These are phyloP conservation scores for Gallinago undulata DNA, from an alignment of 2,113 vertebrate genomes.

Conservation along the genomic window DNA sequence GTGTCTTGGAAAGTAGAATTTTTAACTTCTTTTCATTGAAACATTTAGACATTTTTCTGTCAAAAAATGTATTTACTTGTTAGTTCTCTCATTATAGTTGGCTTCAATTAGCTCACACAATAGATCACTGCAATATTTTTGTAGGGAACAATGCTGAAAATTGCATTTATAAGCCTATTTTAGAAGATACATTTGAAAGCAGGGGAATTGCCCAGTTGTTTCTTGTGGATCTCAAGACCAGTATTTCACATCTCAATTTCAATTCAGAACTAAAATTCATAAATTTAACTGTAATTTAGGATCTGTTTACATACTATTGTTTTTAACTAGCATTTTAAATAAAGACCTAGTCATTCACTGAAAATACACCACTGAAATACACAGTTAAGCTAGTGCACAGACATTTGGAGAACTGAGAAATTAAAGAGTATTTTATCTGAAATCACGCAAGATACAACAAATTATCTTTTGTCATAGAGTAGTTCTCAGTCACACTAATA, in stretches of 20 bases:
- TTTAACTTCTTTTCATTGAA: neutral
- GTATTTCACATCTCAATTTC: neutral
- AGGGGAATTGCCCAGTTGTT: neutral
- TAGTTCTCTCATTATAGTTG: neutral
- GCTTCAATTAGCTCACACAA: neutral
- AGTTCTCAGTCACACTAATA: neutral
- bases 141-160: neutral
- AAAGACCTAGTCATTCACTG: neutral
- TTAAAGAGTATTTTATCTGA: neutral
- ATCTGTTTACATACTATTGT: neutral
- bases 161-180: neutral
- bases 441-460: neutral
- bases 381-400: neutral
- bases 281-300: neutral
- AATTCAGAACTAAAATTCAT: neutral
- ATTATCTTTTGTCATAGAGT: neutral
- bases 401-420: neutral
- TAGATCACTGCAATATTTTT: neutral
- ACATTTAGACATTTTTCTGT: neutral
- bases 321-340: neutral
- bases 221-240: neutral
- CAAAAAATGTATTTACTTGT: neutral
- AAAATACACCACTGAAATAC: neutral
- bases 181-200: neutral
- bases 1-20: neutral